Base-by-base conservation (phyloP, 2,797 vertebrate species). In the Micromesistius poutassou region DNA sequence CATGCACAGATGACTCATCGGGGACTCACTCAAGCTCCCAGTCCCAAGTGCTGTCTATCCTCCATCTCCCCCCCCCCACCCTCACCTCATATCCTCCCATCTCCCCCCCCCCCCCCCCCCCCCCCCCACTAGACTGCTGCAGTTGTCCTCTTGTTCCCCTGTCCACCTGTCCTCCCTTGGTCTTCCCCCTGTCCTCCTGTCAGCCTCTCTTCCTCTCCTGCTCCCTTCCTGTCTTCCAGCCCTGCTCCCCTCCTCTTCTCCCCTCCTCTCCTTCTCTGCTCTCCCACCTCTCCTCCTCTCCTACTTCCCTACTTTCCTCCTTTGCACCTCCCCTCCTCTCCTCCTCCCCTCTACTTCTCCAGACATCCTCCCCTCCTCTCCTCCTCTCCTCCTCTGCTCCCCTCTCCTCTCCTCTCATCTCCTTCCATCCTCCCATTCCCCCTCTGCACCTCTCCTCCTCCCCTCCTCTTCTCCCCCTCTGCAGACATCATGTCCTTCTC, bases 1-100 rank as follows among this genome's bases (percentile, higher is more conserved):
- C 74, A 82, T 71, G 80, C 81, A 81, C 74, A 75, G 81, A 77
- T 2, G 30, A 42, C 2, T 86, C 84, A 80, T 78, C 78, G 70
- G 81, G 71, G 81, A 83, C 46, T 78, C 81, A 33, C 74, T 74
- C 82, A 77, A 16, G 74, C 78, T 84, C 75, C 80, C 55, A 13
- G 66, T n/a, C 22, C 22, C 62, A 74, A 30, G 28, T 55, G 50
- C 50, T 55, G 50, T 55, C 50, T 55, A 19, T 55, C 50, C 50
- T 55, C 19, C 50, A 55, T 46, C 14, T 4, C 16, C 42, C 16
- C 40, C 46, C 46, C 46, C 13, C n/a, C n/a, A n/a, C n/a, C n/a
- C 42, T n/a, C n/a, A n/a, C n/a, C n/a, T n/a, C 50, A 55, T 55
- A 19, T 55, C 50, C 50, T 55, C 50, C 19, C 50, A 55, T 46